A percentile compares a stretch with the other conserved stretches of the same genome.
phyloP scores from a whole-genome alignment of 2,797 vertebrate genomes.

The Varecia variegata region DNA sequence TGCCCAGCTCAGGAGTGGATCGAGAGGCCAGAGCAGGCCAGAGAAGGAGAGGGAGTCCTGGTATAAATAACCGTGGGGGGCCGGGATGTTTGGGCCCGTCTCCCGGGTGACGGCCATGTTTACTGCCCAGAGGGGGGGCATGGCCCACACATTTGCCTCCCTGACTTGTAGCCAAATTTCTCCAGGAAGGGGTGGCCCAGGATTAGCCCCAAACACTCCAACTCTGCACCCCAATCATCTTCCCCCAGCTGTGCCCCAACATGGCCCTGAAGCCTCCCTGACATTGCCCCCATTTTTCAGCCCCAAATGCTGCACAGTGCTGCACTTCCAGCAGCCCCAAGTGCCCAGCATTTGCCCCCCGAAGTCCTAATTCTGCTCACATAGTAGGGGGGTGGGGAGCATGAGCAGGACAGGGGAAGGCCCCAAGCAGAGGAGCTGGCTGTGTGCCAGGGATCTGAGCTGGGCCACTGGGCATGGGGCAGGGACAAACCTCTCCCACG shows the following conservation, averaged over 20 bases:
- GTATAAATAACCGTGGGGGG: constrained; percentile 80
- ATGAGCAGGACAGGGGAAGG: constrained; percentile 22
- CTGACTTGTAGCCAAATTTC: constrained; percentile 79
- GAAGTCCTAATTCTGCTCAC: not conserved
- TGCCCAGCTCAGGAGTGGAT: not conserved
- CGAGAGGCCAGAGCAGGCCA: constrained; percentile 59
- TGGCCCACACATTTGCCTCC: constrained; percentile 77
- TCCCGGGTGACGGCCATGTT: constrained; percentile 73
- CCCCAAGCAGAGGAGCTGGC: constrained; percentile 52
- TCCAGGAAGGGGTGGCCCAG: constrained; percentile 72
- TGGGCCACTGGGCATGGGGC: constrained; percentile 39
- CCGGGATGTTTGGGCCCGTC: constrained; percentile 74
- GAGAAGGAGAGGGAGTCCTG: constrained; percentile 73
- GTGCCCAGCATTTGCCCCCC: not conserved
- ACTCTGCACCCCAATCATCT: not conserved
- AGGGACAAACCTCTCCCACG: constrained; percentile 67
- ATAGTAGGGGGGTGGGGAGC: not conserved
- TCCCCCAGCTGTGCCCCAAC: not conserved
- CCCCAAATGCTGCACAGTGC: not conserved
- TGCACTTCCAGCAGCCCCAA: not conserved
- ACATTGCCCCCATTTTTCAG: not conserved
- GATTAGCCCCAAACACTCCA: constrained; percentile 62
- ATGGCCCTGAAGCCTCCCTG: not conserved
- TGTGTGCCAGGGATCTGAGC: constrained; percentile 44
- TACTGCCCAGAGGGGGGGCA: constrained; percentile 59